Evolutionary conservation across 2,888 invertebrate species (phyloP).

Genomic region (Lacanobia wlatinum): DNA sequence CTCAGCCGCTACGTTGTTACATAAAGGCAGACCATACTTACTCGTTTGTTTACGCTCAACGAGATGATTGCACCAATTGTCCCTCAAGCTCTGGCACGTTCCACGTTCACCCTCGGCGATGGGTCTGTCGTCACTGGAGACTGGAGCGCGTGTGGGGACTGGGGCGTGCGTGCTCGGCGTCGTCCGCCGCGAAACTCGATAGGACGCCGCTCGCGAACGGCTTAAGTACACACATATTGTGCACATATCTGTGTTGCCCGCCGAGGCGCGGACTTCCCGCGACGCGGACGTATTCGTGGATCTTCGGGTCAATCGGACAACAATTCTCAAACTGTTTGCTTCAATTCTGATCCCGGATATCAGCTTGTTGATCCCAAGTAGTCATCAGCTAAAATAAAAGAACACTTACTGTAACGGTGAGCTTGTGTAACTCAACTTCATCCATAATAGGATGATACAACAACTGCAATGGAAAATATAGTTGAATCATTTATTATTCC

Average conservation of each 20-base stretch:
- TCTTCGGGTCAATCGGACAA: slow-evolving; percentile 51
- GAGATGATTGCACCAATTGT: slow-evolving; percentile 89
- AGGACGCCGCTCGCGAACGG: slow-evolving; percentile 71
- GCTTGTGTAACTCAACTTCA: slow-evolving; percentile 10
- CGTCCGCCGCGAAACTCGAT: slow-evolving; percentile 82
- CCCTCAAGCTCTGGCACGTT: slow-evolving; percentile 85
- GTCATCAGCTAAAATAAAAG: slow-evolving; percentile 11
- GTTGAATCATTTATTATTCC: slow-evolving; percentile 39
- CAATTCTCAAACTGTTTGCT: slow-evolving; percentile 52
- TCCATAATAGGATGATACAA: slow-evolving; percentile 20
- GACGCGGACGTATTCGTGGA: slow-evolving; percentile 47
- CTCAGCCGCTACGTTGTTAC: slow-evolving; percentile 70
- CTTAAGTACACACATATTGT: slow-evolving; percentile 70
- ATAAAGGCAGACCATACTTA: slow-evolving; percentile 84
- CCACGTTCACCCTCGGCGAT: slow-evolving; percentile 73
- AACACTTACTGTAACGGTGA: neutral
- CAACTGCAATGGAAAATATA: slow-evolving; percentile 48
- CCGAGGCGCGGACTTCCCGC: slow-evolving; percentile 56
- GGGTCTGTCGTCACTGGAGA: slow-evolving; percentile 67
- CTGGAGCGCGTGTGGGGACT: slow-evolving; percentile 70
- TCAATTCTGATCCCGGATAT: slow-evolving; percentile 24
- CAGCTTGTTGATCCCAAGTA: neutral
- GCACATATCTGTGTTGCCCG: slow-evolving; percentile 57
- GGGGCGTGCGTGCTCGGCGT: slow-evolving; percentile 77
- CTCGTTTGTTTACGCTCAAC: slow-evolving; percentile 89